Evolutionary conservation across 2,113 vertebrate genomes (phyloP), one percentile per base, ranked within the genome.

Genomic region (Hippocampus comes): DNA sequence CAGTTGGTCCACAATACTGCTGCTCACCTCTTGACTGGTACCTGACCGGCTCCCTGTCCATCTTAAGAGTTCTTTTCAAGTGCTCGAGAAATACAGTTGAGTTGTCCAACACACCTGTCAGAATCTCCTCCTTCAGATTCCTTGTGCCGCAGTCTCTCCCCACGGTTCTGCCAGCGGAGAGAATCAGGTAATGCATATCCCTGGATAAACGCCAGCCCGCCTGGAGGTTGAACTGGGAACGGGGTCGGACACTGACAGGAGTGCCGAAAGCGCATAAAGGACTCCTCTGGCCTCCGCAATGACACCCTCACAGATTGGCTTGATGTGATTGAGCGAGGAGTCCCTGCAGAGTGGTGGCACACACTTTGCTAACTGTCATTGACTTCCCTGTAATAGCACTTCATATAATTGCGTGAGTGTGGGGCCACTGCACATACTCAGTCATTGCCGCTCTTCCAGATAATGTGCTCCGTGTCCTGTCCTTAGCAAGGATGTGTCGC

Each of bases 311-410:
- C 7, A 75, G 61, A 77, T 74, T 63, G 68, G 63, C 72, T 61
- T 76, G 79, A 81, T 76, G 53, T 68, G 74, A 71, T 63, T 74
- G 72, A 84, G 61, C n/a, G 61, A 42, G 41, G 11, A 15, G 41
- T 76, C 67, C 67, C 49, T 23, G 11, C 38, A 43, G 74, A 70
- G 6, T 42, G 60, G 48, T 77, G 1, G 34, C 14, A 17, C 25
- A 66, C 51, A 30, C 41, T 21, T 63, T 60, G 0, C 60, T 21
- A 56, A 76, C 9, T 67, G 64, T 66, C 77, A 42, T 64, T 80
- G 83, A 81, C 77, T 75, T 86, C 81, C 75, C 63, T 59, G 74
- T 83, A 82, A 82, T 78, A 80, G 88, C 80, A 78, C 84, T 86
- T 86, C 84, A 74, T 34, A 27, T 82, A 81, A 89, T 88, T 87